A percentile compares a stretch with the other conserved stretches of the same genome.
Evolutionary conservation across 2,888 invertebrate genomes (phyloP).

Genomic region (Sinohyriopsis cumingii): DNA sequence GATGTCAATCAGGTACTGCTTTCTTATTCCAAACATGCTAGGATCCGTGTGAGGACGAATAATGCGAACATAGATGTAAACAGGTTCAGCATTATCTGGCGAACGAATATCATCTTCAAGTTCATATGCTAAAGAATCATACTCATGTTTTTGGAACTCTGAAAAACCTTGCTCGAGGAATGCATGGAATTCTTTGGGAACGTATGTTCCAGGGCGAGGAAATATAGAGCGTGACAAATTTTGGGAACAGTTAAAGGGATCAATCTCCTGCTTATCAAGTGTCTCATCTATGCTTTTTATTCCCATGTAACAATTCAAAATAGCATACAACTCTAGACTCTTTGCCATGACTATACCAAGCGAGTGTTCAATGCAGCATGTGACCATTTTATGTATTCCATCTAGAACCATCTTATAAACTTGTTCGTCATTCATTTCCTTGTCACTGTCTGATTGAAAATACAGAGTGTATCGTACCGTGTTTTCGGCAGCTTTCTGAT

Average conservation of each 20-base stretch:
- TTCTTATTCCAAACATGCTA: neutral
- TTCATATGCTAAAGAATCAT: conserved; percentile 18
- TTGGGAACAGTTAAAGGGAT: neutral
- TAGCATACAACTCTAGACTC: too few relatives aligned
- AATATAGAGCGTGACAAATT: conserved; percentile 3
- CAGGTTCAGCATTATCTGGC: conserved; percentile 2
- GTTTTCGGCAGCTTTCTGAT: too few relatives aligned
- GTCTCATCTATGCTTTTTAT: conserved; percentile 1
- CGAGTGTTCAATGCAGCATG: too few relatives aligned
- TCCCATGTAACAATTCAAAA: too few relatives aligned
- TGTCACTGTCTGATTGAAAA: too few relatives aligned
- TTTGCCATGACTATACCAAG: too few relatives aligned
- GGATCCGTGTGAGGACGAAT: neutral
- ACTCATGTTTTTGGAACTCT: conserved; percentile 28
- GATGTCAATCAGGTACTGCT: conserved; percentile 1
- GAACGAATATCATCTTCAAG: conserved; percentile 11
- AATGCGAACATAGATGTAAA: conserved; percentile 28
- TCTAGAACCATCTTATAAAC: too few relatives aligned
- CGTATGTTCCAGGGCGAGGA: conserved; percentile 29
- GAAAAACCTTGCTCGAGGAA: conserved; percentile 29
- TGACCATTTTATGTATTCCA: too few relatives aligned
- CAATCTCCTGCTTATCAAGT: conserved; percentile 5
- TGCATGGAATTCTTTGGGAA: conserved; percentile 25
- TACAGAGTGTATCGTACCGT: too few relatives aligned
- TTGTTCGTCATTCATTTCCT: too few relatives aligned